A percentile compares a stretch with the other conserved stretches of the same genome.
phyloP scores from a whole-genome alignment of 2,797 vertebrate species.

The Sylvilagus floridanus region DNA sequence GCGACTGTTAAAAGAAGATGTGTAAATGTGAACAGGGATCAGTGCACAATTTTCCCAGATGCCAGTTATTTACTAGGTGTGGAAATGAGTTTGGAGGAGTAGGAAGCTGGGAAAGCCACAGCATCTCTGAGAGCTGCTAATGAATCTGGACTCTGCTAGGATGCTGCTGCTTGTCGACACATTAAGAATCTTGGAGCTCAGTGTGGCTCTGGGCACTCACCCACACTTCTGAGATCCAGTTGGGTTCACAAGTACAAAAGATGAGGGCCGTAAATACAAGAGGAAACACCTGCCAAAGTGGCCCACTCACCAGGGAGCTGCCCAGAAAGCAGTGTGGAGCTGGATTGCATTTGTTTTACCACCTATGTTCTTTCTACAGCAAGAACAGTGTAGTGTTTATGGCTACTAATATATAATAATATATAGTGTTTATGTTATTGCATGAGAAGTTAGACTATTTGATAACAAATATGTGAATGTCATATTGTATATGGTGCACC shows the following conservation, averaged over 20 bases:
- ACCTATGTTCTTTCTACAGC: neutral
- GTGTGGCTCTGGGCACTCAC: neutral
- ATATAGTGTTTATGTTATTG: neutral
- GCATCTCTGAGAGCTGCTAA: neutral
- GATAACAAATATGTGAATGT: neutral
- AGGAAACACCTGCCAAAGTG: neutral
- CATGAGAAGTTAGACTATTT: slow-evolving; percentile 18
- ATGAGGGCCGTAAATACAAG: neutral
- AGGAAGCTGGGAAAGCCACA: neutral
- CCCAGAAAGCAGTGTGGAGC: neutral
- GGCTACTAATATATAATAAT: no score
- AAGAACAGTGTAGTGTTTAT: neutral
- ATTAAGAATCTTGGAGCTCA: neutral
- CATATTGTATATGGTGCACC: neutral
- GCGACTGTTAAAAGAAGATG: neutral
- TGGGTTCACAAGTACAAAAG: neutral
- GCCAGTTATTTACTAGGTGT: neutral
- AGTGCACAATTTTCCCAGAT: neutral
- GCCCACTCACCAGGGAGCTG: neutral
- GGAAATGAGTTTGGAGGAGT: neutral
- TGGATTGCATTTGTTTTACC: neutral
- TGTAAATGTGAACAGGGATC: slow-evolving; percentile 20
- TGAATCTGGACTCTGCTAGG: neutral
- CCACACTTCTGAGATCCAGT: neutral
- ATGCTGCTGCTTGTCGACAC: neutral